A percentile compares a stretch with the other conserved stretches of the same genome.
phyloP scores from a whole-genome alignment of 2,888 invertebrate species.

The Apodemia mormo region DNA sequence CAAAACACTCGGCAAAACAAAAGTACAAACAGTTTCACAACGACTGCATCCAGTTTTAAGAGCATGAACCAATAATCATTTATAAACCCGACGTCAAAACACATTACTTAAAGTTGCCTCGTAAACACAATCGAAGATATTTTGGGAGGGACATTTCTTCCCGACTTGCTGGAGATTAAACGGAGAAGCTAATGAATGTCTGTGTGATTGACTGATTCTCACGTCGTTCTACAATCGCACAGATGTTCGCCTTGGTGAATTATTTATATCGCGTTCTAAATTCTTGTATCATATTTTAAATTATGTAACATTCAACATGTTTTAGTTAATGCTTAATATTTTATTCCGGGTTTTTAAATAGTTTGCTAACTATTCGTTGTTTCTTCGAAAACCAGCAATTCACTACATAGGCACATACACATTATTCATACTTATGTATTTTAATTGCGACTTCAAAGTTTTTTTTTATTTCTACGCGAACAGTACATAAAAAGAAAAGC shows the following conservation, averaged over 20 bases:
- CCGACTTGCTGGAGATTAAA: conserved; percentile 62
- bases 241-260: conserved; percentile 36
- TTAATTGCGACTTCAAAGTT: no score
- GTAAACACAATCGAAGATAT: conserved; percentile 67
- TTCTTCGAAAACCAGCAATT: no score
- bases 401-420: no score
- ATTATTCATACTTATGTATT: no score
- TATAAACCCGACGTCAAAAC: conserved; percentile 70
- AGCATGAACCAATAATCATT: conserved; percentile 48
- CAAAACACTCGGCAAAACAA: background rate
- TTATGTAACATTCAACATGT: conserved; percentile 17
- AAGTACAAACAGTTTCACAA: conserved; percentile 8
- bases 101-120: conserved; percentile 53
- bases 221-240: conserved; percentile 37
- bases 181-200: conserved; percentile 66
- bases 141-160: conserved; percentile 49
- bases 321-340: conserved; percentile 3
- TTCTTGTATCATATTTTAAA: conserved; percentile 21
- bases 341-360: background rate
- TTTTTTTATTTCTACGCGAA: no score
- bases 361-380: no score
- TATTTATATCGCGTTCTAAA: conserved; percentile 29
- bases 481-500: no score
- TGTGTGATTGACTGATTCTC: conserved; percentile 63
- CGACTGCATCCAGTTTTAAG: conserved; percentile 24